Evolutionary conservation across 2,888 invertebrate species (phyloP), one percentile per base, ranked within the genome.

Genomic region (Drosophila barbarae): DNA sequence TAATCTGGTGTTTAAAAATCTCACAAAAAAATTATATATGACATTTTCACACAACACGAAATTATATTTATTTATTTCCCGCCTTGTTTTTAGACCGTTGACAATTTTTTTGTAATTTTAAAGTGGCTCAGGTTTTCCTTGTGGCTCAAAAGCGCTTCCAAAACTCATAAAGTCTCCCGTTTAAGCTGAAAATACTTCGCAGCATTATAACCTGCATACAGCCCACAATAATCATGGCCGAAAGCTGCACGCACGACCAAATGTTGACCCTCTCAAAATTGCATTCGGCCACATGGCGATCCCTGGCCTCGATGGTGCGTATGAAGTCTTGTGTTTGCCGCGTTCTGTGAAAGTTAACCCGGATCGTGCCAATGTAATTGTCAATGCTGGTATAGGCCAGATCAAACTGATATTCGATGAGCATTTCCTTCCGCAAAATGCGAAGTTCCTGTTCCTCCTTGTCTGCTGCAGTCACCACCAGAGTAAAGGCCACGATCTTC

Each of bases 401-500:
- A 65, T 92, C 91, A 72, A 91, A 92, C 70, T 92, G 93, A 58
- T 91, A 90, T 52, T 92, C 91, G 42, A 91, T 91, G 0, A 90
- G 88, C 38, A 90, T 87, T 1, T 80, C 76, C 52, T 84, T 85
- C 69, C 86, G 80, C 66, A 86, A 76, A n/a, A 82, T 75, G 30
- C 87, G 85, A 28, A 84, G 77, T 10, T 92, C 91, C 5, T 90
- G 87, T 60, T 91, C 91, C 18, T 91, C 90, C 0, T 90, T 90
- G 1, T 91, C 91, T 38, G 92, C 92, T 26, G 90, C 90, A 12
- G 92, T 92, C 2, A 95, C 90, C 70, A 93, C 90, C 15, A 96
- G 85, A 83, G 95, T 95, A 85, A 96, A 95, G 87, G 94, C 95
- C 0, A 96, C 94, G 1, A 95, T 94, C 87, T 97, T 97, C 21